These are phyloP conservation scores for Pocillopora grandis DNA, from an alignment of 92 coral and sea anemone species.

Conservation along the genomic window DNA sequence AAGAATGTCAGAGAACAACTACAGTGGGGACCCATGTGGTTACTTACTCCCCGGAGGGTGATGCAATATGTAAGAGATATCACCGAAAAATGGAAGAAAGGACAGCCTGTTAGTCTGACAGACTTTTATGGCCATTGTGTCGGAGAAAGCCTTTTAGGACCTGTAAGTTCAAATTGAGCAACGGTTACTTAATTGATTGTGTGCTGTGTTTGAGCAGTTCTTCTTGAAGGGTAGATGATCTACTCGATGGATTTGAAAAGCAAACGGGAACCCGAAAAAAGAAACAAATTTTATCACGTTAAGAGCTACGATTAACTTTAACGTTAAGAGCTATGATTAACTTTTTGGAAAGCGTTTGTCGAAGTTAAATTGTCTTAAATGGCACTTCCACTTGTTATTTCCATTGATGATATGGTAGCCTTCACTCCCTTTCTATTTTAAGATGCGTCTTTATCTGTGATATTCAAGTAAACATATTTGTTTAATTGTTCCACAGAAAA, in stretches of 20 bases:
- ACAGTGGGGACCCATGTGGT: constrained; percentile 45
- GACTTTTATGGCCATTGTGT: constrained; percentile 64
- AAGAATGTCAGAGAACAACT: constrained; percentile 41
- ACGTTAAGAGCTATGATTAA: too few species aligned
- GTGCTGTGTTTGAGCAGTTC: not conserved
- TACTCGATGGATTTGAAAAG: not conserved
- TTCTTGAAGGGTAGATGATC: too few species aligned
- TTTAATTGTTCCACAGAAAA: constrained; percentile 29
- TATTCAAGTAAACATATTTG: not conserved
- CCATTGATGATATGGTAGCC: too few species aligned
- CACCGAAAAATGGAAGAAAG: constrained; percentile 38
- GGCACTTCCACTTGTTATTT: too few species aligned
- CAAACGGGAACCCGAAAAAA: not conserved
- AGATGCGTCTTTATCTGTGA: not conserved
- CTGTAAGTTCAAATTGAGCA: constrained; percentile 17
- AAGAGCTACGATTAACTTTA: too few species aligned
- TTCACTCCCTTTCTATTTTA: too few species aligned
- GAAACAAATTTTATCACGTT: too few species aligned
- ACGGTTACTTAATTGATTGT: too few species aligned
- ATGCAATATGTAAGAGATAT: constrained; percentile 40
- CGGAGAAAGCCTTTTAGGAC: constrained; percentile 53
- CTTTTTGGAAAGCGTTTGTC: too few species aligned
- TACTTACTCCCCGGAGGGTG: constrained; percentile 40
- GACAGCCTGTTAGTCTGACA: constrained; percentile 63
- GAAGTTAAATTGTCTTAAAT: too few species aligned